Evolutionary conservation across 2,888 invertebrate species (phyloP).

Genomic region (Hetaerina titia): DNA sequence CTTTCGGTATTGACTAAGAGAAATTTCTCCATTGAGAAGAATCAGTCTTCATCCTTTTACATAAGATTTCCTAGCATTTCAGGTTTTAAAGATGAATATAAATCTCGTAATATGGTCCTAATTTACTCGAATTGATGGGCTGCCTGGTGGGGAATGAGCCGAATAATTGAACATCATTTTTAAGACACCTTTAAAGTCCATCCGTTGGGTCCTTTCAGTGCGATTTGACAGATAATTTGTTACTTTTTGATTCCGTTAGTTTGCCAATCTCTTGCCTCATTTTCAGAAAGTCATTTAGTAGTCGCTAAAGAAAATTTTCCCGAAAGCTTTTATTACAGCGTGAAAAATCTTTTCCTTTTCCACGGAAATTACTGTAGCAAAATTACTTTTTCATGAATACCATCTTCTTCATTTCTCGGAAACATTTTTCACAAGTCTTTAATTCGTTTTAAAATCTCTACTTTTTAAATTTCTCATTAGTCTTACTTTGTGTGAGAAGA

Average conservation of each 20-base stretch:
- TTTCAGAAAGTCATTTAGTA: background rate
- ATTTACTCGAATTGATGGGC: background rate
- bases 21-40: background rate
- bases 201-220: background rate
- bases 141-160: background rate
- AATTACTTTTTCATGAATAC: constrained; percentile 27
- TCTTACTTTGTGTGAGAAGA: too few relatives aligned
- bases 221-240: background rate
- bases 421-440: background rate
- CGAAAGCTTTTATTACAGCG: background rate
- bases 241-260: background rate
- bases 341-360: background rate
- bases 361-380: background rate
- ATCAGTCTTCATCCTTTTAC: background rate
- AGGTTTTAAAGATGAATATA: background rate
- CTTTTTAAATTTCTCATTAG: too few relatives aligned
- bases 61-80: background rate
- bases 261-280: background rate
- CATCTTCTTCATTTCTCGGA: background rate
- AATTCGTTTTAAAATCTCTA: background rate
- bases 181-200: background rate
- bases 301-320: background rate
- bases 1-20: background rate
- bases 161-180: background rate
- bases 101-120: background rate